Evolutionary conservation across 1,140 invertebrate genomes (phyloP).

Genomic region (Whitmania pigra): DNA sequence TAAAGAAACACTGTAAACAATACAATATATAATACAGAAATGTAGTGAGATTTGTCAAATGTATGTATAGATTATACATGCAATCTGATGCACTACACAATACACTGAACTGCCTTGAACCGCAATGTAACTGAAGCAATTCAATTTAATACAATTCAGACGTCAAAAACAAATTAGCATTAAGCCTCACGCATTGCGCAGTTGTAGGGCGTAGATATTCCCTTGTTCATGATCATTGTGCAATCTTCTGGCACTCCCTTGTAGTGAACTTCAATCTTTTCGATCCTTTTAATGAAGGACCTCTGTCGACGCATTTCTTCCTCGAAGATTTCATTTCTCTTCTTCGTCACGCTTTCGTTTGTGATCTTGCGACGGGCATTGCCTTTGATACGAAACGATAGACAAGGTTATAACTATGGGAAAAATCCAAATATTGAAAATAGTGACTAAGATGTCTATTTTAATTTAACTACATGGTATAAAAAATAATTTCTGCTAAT

Average conservation of each 20-base stretch:
- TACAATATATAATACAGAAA: too few species aligned
- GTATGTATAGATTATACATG: background rate
- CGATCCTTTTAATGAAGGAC: constrained; percentile 61
- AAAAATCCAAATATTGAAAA: too few species aligned
- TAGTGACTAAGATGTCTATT: too few species aligned
- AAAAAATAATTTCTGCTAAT: too few species aligned
- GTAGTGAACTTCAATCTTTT: constrained; percentile 79
- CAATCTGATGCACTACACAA: too few species aligned
- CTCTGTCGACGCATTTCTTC: constrained; percentile 61
- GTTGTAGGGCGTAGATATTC: constrained; percentile 77
- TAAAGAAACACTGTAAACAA: too few species aligned
- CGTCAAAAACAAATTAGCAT: background rate
- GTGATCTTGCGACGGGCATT: constrained; percentile 24
- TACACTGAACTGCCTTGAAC: too few species aligned
- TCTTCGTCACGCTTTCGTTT: constrained; percentile 36
- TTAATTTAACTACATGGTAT: too few species aligned
- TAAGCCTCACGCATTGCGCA: constrained; percentile 67
- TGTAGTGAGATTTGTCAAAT: too few species aligned
- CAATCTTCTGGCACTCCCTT: constrained; percentile 58
- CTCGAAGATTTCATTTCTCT: constrained; percentile 57
- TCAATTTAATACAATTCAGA: too few species aligned
- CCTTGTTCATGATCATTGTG: constrained; percentile 76
- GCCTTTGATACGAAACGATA: background rate
- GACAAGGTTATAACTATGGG: too few species aligned
- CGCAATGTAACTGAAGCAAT: too few species aligned